A percentile compares a stretch with the other conserved stretches of the same genome.
phyloP scores from a whole-genome alignment of 2,797 vertebrate species.

The Rhabdomys pumilio region DNA sequence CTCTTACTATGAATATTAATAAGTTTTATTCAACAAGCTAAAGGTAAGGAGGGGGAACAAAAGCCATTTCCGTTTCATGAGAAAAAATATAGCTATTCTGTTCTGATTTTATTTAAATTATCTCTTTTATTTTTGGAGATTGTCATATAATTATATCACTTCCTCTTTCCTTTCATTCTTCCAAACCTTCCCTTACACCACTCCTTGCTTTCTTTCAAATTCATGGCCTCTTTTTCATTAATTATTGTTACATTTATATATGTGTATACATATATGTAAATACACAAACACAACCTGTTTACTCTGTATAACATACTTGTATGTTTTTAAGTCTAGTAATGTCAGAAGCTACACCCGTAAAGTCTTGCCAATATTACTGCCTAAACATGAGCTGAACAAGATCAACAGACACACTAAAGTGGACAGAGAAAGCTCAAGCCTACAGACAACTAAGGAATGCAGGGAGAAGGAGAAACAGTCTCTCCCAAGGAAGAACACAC shows the following conservation, averaged over 20 bases:
- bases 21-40: conserved; percentile 39
- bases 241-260: not conserved
- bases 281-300: not conserved
- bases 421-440: not conserved
- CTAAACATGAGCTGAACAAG: not conserved
- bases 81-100: conserved; percentile 7
- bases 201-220: not conserved
- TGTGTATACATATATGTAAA: not conserved
- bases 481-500: not conserved
- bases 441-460: not conserved
- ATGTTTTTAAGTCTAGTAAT: not conserved
- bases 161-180: not conserved
- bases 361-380: not conserved
- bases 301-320: not conserved
- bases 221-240: not conserved
- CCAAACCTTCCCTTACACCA: not conserved
- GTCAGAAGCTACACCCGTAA: not conserved
- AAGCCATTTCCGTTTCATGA: not conserved
- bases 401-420: not conserved
- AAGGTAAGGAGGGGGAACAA: conserved; percentile 3
- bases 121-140: not conserved
- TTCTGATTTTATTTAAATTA: conserved; percentile 46
- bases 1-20: conserved; percentile 38
- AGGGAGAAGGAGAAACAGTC: not conserved
- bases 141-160: not conserved